These are phyloP conservation scores for Pipistrellus nathusii DNA, from an alignment of 2,797 vertebrate species.

Conservation along the genomic window DNA sequence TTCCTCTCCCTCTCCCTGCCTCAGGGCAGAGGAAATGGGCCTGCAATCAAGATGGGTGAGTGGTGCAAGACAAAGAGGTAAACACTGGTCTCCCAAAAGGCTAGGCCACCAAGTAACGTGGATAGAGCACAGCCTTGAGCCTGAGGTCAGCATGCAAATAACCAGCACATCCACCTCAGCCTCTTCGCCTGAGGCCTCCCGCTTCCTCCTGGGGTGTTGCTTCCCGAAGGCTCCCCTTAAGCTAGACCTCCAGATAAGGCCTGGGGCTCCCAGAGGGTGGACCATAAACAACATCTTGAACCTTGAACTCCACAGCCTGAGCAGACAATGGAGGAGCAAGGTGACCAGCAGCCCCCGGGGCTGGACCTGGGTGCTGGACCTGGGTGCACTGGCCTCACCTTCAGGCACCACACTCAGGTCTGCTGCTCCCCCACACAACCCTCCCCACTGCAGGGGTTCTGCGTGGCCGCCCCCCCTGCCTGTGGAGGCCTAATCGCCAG, in stretches of 20 bases:
- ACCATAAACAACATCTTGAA: too few species aligned
- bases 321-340: not conserved
- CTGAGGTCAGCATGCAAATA: accelerated
- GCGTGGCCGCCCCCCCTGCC: not conserved
- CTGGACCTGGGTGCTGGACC: not conserved
- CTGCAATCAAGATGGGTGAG: not conserved
- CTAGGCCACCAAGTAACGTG: not conserved
- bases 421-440: not conserved
- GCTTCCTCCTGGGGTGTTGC: not conserved
- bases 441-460: not conserved
- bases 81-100: not conserved
- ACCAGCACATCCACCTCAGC: not conserved
- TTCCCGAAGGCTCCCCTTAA: not conserved
- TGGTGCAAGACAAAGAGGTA: not conserved
- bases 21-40: not conserved
- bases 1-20: conserved; percentile 2
- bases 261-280: not conserved
- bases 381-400: accelerated
- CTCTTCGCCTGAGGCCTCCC: not conserved
- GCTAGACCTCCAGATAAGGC: not conserved
- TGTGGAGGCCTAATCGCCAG: not conserved
- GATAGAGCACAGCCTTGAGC: not conserved
- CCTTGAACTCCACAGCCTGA: not conserved
- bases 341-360: accelerated
- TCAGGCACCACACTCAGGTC: not conserved